Evolutionary conservation across 2,797 vertebrate genomes (phyloP).

Genomic region (Pseudomugil gertrudae): DNA sequence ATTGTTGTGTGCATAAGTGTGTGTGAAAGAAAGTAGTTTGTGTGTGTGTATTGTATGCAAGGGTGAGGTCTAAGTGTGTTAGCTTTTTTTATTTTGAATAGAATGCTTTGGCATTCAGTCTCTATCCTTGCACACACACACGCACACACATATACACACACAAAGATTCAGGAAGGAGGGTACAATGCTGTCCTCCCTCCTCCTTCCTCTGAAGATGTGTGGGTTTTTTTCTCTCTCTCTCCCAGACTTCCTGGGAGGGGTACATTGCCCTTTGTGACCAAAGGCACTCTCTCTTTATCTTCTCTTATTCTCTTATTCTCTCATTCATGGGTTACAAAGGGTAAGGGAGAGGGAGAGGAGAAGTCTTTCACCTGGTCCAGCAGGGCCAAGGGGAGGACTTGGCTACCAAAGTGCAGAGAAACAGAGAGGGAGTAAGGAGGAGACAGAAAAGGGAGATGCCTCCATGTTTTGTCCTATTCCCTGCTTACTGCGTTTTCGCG

Average conservation of each 20-base stretch:
- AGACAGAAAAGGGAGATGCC: constrained; percentile 62
- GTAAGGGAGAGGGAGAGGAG: constrained; percentile 67
- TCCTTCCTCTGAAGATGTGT: constrained; percentile 79
- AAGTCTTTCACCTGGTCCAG: constrained; percentile 83
- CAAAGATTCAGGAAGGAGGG: constrained; percentile 83
- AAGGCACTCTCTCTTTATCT: constrained; percentile 79
- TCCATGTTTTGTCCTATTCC: constrained; percentile 65
- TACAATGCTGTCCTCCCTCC: constrained; percentile 81
- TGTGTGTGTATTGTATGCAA: constrained; percentile 44
- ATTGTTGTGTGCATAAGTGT: constrained; percentile 53
- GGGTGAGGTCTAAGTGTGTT: constrained; percentile 71
- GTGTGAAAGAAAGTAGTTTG: constrained; percentile 18
- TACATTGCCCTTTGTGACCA: constrained; percentile 80
- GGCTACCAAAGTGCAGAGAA: constrained; percentile 63
- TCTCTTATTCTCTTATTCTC: constrained; percentile 71
- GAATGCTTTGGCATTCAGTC: constrained; percentile 75
- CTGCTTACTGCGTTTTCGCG: constrained; percentile 62
- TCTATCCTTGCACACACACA: constrained; percentile 55
- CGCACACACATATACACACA: constrained; percentile 38
- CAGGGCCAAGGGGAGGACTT: constrained; percentile 67
- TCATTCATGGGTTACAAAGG: constrained; percentile 76
- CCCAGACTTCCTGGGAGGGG: constrained; percentile 84
- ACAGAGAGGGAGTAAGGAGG: constrained; percentile 40
- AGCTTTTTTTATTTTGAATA: constrained; percentile 72
- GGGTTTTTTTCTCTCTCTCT: constrained; percentile 66